Evolutionary conservation across 1,140 invertebrate species (phyloP), one percentile per base, ranked within the genome.

Genomic region (Cydia splendana): DNA sequence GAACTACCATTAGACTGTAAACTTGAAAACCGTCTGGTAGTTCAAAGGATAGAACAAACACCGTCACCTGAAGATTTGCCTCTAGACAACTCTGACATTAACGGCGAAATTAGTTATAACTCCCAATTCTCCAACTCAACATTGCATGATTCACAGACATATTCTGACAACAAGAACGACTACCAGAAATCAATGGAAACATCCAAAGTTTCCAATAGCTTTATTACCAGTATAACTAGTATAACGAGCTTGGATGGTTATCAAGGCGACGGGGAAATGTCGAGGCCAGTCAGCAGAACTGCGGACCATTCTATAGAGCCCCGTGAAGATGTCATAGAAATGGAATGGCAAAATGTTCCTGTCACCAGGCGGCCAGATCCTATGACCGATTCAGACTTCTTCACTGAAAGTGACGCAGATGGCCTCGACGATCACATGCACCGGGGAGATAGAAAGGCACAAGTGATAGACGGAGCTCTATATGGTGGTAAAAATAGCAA

Each of bases 301-400:
- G 95, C 95, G 57, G 96, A 96, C 88, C 96, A 95, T 90, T 95
- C 95, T 15, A 90, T 90, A 67, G 90, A 86, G 45, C 87, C 89
- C 18, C 87, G 92, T 65, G 91, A 91, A 83, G 93, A 93, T 78
- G 88, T 82, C 53, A 87, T 93, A 71, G 93, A 93, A 85, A 93
- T 93, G 88, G 91, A 94, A 76, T 94, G 93, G 93, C 93, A 93
- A 82, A 94, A 94, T 85, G 91, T 93, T 51, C 92, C 93, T 0
- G 93, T 94, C 12, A 85, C 92, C 76, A 84, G 95, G 81, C 94
- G 96, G 45, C 95, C 95, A 76, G 96, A 97, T 91, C 96, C 96
- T 1, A 97, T 97, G 96, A 98, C 97, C 0, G 97, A 97, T 90
- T 98, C 97, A 0, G 97, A 98, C 87, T 97, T 98, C 87, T 98